Evolutionary conservation across 2,797 vertebrate genomes (phyloP).

Genomic region (Tragelaphus eurycerus): DNA sequence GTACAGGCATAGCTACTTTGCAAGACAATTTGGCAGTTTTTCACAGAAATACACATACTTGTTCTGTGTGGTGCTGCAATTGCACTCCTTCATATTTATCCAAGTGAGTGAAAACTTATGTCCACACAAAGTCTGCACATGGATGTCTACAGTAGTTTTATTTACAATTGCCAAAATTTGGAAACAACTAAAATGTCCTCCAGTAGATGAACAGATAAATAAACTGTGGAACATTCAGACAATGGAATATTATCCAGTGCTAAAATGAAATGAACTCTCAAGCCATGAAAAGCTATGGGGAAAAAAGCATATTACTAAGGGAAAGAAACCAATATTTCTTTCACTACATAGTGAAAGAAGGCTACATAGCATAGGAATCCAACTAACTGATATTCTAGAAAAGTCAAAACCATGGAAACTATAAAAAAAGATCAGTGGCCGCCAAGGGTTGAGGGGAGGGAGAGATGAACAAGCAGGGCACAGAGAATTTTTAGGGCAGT

Average conservation of each 20-base stretch:
- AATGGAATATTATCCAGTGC: not conserved
- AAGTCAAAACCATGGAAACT: not conserved
- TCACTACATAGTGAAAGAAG: not conserved
- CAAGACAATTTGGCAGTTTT: not conserved
- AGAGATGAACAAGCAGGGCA: not conserved
- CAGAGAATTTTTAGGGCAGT: not conserved
- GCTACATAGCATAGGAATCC: not conserved
- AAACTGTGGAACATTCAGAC: not conserved
- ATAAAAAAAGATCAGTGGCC: not conserved
- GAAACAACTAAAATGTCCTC: not conserved
- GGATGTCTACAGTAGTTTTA: not conserved
- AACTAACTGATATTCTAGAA: not conserved
- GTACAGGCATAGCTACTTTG: not conserved
- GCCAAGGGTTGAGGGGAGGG: not conserved
- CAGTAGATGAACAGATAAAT: not conserved
- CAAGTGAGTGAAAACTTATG: not conserved
- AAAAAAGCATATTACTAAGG: not conserved
- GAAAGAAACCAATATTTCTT: not conserved
- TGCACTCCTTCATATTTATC: not conserved
- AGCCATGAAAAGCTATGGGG: not conserved
- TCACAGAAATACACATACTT: not conserved
- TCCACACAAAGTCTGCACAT: not conserved
- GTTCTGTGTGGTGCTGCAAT: fast-evolving
- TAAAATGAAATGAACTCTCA: not conserved
- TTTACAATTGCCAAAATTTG: not conserved